phyloP scores from a whole-genome alignment of 2,888 invertebrate species.

The Trisateles emortualis region DNA sequence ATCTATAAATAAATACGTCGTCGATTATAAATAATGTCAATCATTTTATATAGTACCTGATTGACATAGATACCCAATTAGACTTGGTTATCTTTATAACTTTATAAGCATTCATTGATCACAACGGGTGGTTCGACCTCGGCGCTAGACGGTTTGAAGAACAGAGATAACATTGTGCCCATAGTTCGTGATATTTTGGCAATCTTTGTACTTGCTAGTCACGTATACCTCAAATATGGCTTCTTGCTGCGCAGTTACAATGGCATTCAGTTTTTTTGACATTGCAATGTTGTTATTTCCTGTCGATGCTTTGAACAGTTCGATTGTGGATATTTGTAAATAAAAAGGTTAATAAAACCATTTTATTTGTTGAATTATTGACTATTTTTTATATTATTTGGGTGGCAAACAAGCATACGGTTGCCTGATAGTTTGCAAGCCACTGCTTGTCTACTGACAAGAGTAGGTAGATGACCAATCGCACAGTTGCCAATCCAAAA shows the following conservation, averaged over 20 bases:
- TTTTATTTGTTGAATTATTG: no score
- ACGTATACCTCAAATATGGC: constrained; percentile 61
- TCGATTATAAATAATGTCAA: constrained; percentile 37
- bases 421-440: no score
- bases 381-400: no score
- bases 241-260: constrained; percentile 49
- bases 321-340: background rate
- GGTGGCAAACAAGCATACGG: no score
- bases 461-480: no score
- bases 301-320: constrained; percentile 35
- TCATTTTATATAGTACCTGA: constrained; percentile 33
- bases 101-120: constrained; percentile 65
- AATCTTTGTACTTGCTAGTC: constrained; percentile 64
- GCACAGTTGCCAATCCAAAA: no score
- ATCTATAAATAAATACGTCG: constrained; percentile 19
- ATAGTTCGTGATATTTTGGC: constrained; percentile 55
- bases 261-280: constrained; percentile 53
- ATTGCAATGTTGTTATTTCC: constrained; percentile 58
- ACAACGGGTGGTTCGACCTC: constrained; percentile 52
- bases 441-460: no score
- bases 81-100: constrained; percentile 44
- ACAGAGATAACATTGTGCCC: constrained; percentile 30
- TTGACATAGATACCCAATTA: constrained; percentile 46
- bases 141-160: constrained; percentile 38
- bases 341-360: background rate